Conservation (phyloP, 2,113 vertebrate genomes). For the Leiothrix lutea region DNA sequence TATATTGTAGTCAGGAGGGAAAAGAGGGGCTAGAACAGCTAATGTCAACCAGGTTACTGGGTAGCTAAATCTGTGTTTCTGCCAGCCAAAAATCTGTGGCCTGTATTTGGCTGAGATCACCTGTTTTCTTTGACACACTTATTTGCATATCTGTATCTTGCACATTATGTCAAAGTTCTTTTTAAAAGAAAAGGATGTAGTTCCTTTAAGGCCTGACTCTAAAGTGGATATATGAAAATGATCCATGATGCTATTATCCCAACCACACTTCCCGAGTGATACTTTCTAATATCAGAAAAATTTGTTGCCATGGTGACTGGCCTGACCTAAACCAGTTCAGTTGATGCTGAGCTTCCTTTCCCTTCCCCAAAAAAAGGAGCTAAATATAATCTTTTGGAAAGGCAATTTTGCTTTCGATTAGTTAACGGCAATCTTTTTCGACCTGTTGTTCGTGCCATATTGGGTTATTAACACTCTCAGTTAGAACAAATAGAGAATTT, state of each 20-base stretch:
- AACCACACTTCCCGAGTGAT: conserved; percentile 44
- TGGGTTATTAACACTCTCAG: not conserved
- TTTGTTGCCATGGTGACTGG: conserved; percentile 63
- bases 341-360: conserved; percentile 21
- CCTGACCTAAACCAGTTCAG: conserved; percentile 44
- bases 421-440: not conserved
- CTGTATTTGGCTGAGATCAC: not conserved
- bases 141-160: not conserved
- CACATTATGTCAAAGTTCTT: not conserved
- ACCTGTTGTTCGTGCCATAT: not conserved
- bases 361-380: not conserved
- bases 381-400: not conserved
- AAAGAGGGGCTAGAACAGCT: not conserved
- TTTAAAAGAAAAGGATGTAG: not conserved
- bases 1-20: not conserved
- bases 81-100: not conserved
- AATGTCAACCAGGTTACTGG: not conserved
- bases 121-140: not conserved
- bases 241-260: conserved; percentile 37
- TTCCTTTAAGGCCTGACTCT: not conserved
- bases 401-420: conserved; percentile 32
- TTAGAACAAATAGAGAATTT: not conserved
- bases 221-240: conserved; percentile 19
- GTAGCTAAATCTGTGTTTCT: not conserved
- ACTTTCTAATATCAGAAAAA: conserved; percentile 53